Evolutionary conservation across 2,113 vertebrate genomes (phyloP).

Genomic region (Pantherophis guttatus): DNA sequence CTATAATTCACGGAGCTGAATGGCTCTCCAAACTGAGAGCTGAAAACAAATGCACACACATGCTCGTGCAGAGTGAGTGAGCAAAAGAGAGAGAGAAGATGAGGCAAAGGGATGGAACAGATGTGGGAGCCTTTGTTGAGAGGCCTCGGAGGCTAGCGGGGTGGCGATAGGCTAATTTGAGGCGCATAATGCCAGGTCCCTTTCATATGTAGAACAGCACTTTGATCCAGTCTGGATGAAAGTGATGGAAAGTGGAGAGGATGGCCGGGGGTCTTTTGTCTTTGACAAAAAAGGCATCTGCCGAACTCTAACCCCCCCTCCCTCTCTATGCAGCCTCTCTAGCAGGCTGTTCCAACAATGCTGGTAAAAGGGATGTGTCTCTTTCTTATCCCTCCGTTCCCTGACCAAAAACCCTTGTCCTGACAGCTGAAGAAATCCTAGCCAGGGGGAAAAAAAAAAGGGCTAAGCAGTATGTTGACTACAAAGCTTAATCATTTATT

Average conservation of each 20-base stretch:
- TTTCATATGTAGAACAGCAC: conserved; percentile 79
- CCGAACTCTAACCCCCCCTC: conserved; percentile 65
- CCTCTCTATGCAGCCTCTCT: conserved; percentile 56
- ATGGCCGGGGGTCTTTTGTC: conserved; percentile 79
- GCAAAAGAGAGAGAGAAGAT: conserved; percentile 50
- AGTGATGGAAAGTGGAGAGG: conserved; percentile 71
- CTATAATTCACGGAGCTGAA: conserved; percentile 81
- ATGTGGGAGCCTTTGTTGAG: conserved; percentile 71
- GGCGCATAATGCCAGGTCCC: conserved; percentile 61
- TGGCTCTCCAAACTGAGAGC: conserved; percentile 67
- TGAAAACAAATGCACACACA: conserved; percentile 12
- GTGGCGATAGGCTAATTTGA: conserved; percentile 73
- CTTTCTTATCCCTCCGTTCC: conserved; percentile 16
- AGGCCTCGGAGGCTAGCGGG: conserved; percentile 64
- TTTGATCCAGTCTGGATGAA: conserved; percentile 77
- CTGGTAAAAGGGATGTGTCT: conserved; percentile 71
- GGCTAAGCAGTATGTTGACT: conserved; percentile 41
- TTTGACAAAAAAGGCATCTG: conserved; percentile 89
- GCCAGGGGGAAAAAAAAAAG: conserved; percentile 18
- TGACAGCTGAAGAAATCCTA: conserved; percentile 59
- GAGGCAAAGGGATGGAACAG: conserved; percentile 68
- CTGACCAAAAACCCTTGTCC: background rate
- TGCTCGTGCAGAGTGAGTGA: background rate
- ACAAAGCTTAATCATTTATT: conserved; percentile 64
- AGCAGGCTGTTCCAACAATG: conserved; percentile 68